Percentiles rank a stretch among this genome's conserved stretches.
Conservation (phyloP, 2,888 invertebrate genomes). For the Crossocerus cetratus region DNA sequence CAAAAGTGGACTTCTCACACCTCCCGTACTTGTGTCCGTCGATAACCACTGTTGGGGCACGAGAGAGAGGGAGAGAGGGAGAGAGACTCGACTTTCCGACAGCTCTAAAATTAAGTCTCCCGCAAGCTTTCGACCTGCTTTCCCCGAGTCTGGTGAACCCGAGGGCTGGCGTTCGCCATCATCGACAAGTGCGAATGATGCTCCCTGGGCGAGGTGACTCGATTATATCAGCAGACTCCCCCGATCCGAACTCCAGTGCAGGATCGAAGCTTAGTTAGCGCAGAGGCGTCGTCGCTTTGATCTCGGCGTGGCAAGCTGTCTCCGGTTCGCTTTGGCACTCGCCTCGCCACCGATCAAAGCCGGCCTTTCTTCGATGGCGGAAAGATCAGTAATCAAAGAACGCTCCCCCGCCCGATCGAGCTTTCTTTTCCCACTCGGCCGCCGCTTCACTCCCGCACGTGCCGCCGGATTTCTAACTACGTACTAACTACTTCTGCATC, state of each 20-base stretch:
- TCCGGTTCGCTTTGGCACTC: slow-evolving; percentile 11
- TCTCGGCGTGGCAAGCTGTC: slow-evolving; percentile 15
- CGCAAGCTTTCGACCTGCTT: slow-evolving; percentile 1
- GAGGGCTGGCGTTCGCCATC: background rate
- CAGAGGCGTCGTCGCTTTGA: slow-evolving; percentile 14
- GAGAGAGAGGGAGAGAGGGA: background rate
- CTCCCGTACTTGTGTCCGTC: too few relatives aligned
- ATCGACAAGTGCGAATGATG: too few relatives aligned
- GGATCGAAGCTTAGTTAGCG: too few relatives aligned
- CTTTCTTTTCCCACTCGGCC: background rate
- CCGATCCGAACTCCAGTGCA: too few relatives aligned
- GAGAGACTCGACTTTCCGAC: background rate
- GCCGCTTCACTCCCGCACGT: background rate
- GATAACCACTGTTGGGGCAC: too few relatives aligned
- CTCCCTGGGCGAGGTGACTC: too few relatives aligned
- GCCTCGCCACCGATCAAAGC: slow-evolving; percentile 18
- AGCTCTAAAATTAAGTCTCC: background rate
- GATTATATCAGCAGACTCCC: too few relatives aligned
- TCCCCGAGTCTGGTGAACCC: background rate
- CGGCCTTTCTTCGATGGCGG: slow-evolving; percentile 18
- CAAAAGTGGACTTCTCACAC: too few relatives aligned
- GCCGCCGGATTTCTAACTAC: background rate
- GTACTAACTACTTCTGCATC: background rate
- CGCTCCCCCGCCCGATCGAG: slow-evolving; percentile 5
- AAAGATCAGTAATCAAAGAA: slow-evolving; percentile 39